These are phyloP conservation scores for Babyrousa celebensis DNA, from an alignment of 2,797 vertebrate species.

Conservation along the genomic window DNA sequence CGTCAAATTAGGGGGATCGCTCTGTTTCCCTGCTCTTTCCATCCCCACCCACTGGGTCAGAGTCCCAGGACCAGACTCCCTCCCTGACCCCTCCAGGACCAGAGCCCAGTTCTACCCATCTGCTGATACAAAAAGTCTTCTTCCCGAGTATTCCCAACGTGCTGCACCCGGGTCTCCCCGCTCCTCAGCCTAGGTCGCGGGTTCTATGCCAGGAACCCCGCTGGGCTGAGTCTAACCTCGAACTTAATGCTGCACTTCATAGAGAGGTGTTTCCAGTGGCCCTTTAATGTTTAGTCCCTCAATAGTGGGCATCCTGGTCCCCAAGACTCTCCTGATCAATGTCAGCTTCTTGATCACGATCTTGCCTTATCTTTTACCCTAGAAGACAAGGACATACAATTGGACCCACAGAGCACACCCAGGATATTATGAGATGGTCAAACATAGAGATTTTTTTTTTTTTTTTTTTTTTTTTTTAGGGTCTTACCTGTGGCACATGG, in stretches of 20 bases:
- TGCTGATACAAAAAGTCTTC: not conserved
- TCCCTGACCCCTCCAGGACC: no score
- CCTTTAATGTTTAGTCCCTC: no score
- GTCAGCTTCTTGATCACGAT: not conserved
- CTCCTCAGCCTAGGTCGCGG: not conserved
- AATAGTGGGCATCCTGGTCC: no score
- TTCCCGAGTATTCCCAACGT: not conserved
- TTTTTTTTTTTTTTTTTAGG: no score
- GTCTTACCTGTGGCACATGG: no score
- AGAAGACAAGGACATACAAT: not conserved
- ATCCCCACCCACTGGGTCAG: accelerated
- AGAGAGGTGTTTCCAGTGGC: not conserved
- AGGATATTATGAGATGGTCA: not conserved
- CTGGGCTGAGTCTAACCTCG: not conserved
- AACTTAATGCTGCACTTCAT: not conserved
- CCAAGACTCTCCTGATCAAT: not conserved
- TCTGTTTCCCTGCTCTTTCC: not conserved
- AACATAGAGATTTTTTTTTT: not conserved
- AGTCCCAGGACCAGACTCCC: not conserved
- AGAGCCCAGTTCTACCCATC: not conserved
- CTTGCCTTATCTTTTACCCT: not conserved
- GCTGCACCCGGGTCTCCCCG: not conserved
- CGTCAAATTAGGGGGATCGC: not conserved
- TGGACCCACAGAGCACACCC: not conserved
- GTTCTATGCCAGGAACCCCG: not conserved